Evolutionary conservation across 1,140 invertebrate genomes (phyloP), one percentile per base, ranked within the genome.

Genomic region (Colletes latitarsis): DNA sequence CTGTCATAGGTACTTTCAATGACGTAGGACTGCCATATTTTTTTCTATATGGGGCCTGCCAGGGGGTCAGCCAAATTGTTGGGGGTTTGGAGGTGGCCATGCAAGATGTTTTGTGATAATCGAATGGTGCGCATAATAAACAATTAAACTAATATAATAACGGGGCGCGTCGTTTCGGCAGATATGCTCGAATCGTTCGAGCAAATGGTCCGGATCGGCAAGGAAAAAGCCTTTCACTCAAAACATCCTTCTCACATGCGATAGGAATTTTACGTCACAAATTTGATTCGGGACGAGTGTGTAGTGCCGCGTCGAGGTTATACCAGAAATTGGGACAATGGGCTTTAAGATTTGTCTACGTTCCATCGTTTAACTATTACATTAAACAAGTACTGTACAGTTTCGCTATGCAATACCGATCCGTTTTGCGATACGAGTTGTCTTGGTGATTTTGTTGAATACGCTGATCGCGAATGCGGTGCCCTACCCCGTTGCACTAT

Each of bases 21-120:
- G 90, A 90, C 91, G 88, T 90, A 90, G 88, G 78, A 83, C 88
- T 90, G 89, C 90, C 90, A 91, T 92, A 91, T 92, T 91, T 92
- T 89, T 89, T 87, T 87, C 73, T 88, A 82, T 81, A 89, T 90
- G 85, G 88, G 87, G 82, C 89, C 87, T 91, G 85, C 87, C 89
- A 92, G 91, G 90, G 90, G 90, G 89, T 91, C 87, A 91, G 88
- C 86, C 81, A 89, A 90, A 89, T 88, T 87, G 88, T 89, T 80
- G 87, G 81, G 80, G 84, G 88, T 87, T 90, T 82, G 86, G 88
- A 87, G 86, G 86, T 88, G 90, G 83, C 85, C 82, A 88, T 89
- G 85, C 88, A 77, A 88, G 86, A 89, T 91, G 88, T 88, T 88
- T 91, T 87, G 88, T 88, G 87, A 88, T 87, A 88, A 91, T 86